phyloP scores from a whole-genome alignment of 2,797 vertebrate species.

The Pseudochaenichthys georgianus region DNA sequence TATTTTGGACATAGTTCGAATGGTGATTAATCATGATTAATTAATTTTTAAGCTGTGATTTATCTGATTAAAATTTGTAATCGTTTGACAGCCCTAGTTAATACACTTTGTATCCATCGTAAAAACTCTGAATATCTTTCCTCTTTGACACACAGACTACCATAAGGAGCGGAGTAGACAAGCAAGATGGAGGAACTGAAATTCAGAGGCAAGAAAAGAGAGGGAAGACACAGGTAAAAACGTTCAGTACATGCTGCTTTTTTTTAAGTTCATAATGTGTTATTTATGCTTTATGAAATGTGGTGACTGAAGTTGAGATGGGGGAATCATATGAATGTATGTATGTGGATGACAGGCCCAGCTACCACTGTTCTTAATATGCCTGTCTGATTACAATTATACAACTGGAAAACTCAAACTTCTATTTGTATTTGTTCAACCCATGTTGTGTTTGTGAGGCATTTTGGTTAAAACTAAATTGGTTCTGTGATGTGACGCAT shows the following conservation, averaged over 20 bases:
- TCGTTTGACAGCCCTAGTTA: not conserved
- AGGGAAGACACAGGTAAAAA: conserved; percentile 79
- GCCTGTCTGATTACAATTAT: conserved; percentile 12
- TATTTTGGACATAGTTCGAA: no score
- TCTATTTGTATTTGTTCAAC: conserved; percentile 2
- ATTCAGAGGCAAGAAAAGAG: conserved; percentile 73
- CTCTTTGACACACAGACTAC: not conserved
- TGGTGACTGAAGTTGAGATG: conserved; percentile 9
- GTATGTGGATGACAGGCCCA: conserved; percentile 1
- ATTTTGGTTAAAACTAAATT: conserved; percentile 11
- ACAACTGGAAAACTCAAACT: not conserved
- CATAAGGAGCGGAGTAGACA: not conserved
- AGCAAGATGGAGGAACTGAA: conserved; percentile 79
- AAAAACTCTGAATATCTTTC: not conserved
- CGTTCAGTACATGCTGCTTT: not conserved
- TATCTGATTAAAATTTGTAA: no score
- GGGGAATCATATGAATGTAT: conserved; percentile 7
- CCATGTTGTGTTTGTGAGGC: not conserved
- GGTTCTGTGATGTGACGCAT: not conserved
- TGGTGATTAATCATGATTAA: no score
- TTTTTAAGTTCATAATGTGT: conserved; percentile 1
- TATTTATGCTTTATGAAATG: conserved; percentile 3
- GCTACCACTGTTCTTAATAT: conserved; percentile 22
- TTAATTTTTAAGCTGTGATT: no score
- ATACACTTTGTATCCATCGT: not conserved